Evolutionary conservation across 2,888 invertebrate genomes (phyloP).

Genomic region (Uropetala carovei): DNA sequence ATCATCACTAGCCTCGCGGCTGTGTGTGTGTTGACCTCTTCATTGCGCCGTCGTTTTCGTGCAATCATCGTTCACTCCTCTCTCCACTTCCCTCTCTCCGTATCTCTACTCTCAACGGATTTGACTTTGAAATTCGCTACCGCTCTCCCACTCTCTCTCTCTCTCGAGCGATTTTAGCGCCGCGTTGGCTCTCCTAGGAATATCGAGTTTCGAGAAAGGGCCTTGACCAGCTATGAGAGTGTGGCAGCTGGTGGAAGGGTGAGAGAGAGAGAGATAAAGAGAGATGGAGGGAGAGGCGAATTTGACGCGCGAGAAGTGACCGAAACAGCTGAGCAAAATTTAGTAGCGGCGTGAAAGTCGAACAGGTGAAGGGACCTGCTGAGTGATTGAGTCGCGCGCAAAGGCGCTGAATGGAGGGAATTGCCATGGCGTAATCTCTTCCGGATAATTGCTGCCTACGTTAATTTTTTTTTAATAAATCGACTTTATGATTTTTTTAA

Average conservation of each 20-base stretch:
- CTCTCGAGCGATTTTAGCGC: neutral
- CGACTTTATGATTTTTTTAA: too few species aligned
- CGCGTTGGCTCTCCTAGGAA: neutral
- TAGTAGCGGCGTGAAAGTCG: neutral
- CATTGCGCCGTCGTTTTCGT: neutral
- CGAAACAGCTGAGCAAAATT: neutral
- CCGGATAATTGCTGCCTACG: too few species aligned
- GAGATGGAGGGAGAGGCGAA: neutral
- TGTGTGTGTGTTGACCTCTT: neutral
- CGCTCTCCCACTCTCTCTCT: neutral
- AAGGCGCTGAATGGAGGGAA: too few species aligned
- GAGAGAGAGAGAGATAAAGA: neutral
- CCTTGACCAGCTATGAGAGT: neutral
- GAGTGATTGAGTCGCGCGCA: too few species aligned
- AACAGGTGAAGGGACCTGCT: neutral
- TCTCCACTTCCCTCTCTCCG: neutral
- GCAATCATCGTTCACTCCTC: neutral
- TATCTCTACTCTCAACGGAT: neutral
- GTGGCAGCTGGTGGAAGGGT: neutral
- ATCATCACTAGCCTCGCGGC: neutral
- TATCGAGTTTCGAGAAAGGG: constrained; percentile 2
- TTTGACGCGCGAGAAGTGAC: neutral
- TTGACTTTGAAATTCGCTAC: constrained; percentile 18
- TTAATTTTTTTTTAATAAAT: too few species aligned
- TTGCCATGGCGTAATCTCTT: too few species aligned